Base-by-base conservation (phyloP, 1,140 invertebrate genomes). In the Euwallacea similis region DNA sequence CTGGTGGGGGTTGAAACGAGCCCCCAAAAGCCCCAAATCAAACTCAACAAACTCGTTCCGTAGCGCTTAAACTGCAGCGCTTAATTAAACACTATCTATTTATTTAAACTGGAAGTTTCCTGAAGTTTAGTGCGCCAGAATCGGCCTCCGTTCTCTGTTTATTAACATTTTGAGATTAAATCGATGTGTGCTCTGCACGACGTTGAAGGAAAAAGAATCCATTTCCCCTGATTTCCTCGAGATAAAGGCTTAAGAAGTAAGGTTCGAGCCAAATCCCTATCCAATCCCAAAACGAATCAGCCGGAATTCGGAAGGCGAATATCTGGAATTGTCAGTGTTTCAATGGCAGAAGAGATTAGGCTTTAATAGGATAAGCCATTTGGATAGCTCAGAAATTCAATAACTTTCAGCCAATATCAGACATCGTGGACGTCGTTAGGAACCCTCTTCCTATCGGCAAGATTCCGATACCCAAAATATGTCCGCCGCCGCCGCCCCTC, bases 361-460 rank as follows among this genome's bases (percentile, higher is more conserved):
- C 46, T 13, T 13, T 50, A 50, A 50, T 13, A 50, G 10, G 21
- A 33, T 33, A 33, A 33, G 21, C 21, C 21, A 33, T 33, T 33
- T 6, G 46, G 9, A 50, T 50, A 10, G 9, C 46, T 3, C 9
- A 13, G 46, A 50, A 50, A 11, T 50, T 50, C 13, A 50, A 50
- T 50, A 58, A 16, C 21, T 76, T 74, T 16, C 76, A 87, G 85
- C 81, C 83, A 13, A 84, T 85, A 46, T 83, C 86, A 41, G 83
- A 83, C 10, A 84, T 86, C 61, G 84, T 86, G 42, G 86, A 86
- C 53, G 84, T 86, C 15, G 85, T 87, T 13, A 81, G 82, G 15
- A 79, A 84, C 33, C 83, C 84, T 7, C 80, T 83, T 6, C 77
- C 84, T 0, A 76, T 79, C 56, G 76, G 77, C 8, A 79, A 79